These are phyloP conservation scores for Trachythela sp. DNA, from an alignment of 64 coral and sea anemone species.

Conservation along the genomic window DNA sequence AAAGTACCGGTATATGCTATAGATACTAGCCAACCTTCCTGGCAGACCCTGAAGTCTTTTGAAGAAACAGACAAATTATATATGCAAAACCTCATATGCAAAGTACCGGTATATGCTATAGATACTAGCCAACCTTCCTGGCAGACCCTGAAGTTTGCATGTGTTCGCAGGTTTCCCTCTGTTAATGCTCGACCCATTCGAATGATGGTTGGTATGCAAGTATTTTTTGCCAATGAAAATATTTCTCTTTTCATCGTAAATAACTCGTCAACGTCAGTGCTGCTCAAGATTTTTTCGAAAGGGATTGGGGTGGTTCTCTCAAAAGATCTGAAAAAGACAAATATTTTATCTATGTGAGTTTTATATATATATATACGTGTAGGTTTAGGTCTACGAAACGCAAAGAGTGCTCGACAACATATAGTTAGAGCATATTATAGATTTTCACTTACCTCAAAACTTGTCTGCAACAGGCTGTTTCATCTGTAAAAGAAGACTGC, in stretches of 20 bases:
- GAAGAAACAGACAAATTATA: not conserved
- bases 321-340: not conserved
- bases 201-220: not conserved
- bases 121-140: too few relatives aligned
- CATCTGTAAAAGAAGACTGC: too few relatives aligned
- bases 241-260: not conserved
- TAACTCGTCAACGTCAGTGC: not conserved
- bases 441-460: too few relatives aligned
- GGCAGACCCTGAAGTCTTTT: not conserved
- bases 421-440: too few relatives aligned
- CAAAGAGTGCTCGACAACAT: too few relatives aligned
- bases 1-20: too few relatives aligned
- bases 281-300: not conserved
- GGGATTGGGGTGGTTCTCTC: not conserved
- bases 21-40: too few relatives aligned
- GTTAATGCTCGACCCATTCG: not conserved
- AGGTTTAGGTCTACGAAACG: not conserved
- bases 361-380: too few relatives aligned
- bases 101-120: not conserved
- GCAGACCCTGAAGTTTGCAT: not conserved
- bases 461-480: too few relatives aligned
- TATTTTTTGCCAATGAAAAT: not conserved
- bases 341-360: too few relatives aligned
- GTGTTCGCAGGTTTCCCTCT: not conserved
- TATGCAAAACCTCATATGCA: not conserved